Evolutionary conservation across 2,797 vertebrate genomes (phyloP).

Genomic region (Cyclopterus lumpus): DNA sequence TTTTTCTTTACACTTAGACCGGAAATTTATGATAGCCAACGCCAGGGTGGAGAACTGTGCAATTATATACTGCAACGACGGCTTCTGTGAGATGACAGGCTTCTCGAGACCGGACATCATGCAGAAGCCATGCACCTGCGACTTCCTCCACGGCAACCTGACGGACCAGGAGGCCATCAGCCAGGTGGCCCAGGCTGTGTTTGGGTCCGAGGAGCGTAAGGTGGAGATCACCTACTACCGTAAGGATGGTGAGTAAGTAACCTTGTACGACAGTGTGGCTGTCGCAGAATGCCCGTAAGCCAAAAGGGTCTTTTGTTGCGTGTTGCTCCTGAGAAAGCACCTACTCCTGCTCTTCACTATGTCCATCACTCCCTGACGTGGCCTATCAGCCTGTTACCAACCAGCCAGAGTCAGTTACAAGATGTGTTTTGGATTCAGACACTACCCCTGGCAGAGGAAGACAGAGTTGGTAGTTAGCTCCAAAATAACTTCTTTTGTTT

Average conservation of each 20-base stretch:
- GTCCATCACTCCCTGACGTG: constrained; percentile 22
- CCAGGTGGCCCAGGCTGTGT: constrained; percentile 92
- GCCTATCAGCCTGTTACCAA: constrained; percentile 42
- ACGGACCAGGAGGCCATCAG: constrained; percentile 91
- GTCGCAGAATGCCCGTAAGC: constrained; percentile 11
- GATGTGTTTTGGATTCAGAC: constrained; percentile 29
- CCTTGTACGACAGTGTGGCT: constrained; percentile 17
- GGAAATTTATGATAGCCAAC: constrained; percentile 99
- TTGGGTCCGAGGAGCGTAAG: constrained; percentile 96
- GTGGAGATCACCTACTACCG: constrained; percentile 97
- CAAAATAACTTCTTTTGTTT: constrained; percentile 16
- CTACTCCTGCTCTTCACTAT: constrained; percentile 23
- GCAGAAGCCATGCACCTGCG: constrained; percentile 97
- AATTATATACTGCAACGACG: constrained; percentile 99
- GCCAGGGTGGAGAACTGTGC: constrained; percentile 98
- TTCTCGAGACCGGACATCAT: constrained; percentile 98
- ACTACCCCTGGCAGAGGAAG: constrained; percentile 12
- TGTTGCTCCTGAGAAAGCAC: constrained; percentile 16
- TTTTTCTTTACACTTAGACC: constrained; percentile 85
- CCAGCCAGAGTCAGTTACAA: constrained; percentile 40
- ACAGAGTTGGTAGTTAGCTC: constrained; percentile 10
- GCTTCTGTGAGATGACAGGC: constrained; percentile 99
- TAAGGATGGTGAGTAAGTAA: constrained; percentile 92
- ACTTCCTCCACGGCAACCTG: constrained; percentile 96
- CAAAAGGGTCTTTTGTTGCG: constrained; percentile 18